These are phyloP conservation scores for Mythimna loreyi DNA, from an alignment of 2,888 invertebrate genomes.

Conservation along the genomic window DNA sequence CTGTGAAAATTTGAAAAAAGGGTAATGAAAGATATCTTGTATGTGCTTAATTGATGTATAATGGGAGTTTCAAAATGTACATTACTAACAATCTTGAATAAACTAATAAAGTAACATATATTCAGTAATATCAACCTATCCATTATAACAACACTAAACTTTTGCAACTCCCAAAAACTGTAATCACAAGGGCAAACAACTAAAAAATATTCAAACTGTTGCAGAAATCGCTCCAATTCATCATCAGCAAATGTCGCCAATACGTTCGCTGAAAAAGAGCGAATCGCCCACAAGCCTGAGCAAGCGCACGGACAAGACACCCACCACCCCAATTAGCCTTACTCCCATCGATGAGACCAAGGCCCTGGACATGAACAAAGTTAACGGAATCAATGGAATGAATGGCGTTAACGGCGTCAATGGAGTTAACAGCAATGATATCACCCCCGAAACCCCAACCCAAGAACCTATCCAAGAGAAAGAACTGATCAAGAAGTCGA, in stretches of 20 bases:
- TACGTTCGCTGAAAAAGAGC: constrained; percentile 88
- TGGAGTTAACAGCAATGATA: constrained; percentile 76
- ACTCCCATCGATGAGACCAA: constrained; percentile 89
- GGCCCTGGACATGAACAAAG: constrained; percentile 86
- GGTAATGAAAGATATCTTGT: constrained; percentile 61
- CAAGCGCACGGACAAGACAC: constrained; percentile 89
- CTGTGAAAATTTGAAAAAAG: constrained; percentile 26
- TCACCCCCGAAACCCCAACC: constrained; percentile 85
- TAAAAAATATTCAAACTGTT: constrained; percentile 71
- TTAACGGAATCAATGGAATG: constrained; percentile 79
- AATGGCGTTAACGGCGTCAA: constrained; percentile 75
- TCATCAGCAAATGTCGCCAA: constrained; percentile 90
- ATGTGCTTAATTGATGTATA: constrained; percentile 71
- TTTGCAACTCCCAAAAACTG: constrained; percentile 66
- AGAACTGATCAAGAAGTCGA: constrained; percentile 86
- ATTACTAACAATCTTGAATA: constrained; percentile 11
- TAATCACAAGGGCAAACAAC: constrained; percentile 31
- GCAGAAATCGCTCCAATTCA: constrained; percentile 89
- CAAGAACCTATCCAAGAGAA: constrained; percentile 80
- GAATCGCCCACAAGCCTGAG: constrained; percentile 88
- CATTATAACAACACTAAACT: constrained; percentile 16
- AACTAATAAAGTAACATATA: neutral
- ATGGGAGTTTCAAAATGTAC: constrained; percentile 72
- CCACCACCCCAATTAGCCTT: constrained; percentile 87
- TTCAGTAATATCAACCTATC: neutral